Percentiles rank a stretch among this genome's conserved stretches.
Conservation (phyloP, 2,888 invertebrate genomes). For the Proisotoma minuta region DNA sequence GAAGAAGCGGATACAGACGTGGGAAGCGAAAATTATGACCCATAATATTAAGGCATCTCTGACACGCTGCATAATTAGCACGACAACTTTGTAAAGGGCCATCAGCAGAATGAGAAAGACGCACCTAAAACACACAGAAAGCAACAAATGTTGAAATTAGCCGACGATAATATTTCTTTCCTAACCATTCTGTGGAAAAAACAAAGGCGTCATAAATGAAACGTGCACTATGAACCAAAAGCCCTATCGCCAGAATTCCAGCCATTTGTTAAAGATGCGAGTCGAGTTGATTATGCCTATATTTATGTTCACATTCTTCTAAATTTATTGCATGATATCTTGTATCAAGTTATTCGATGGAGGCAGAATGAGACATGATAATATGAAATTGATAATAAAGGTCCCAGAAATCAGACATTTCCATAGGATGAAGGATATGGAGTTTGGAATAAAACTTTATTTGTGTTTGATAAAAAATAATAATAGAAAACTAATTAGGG, state of each 20-base stretch:
- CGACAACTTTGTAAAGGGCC: constrained; percentile 28
- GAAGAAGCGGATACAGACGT: constrained; percentile 19
- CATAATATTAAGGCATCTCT: constrained; percentile 30
- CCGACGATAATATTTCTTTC: neutral
- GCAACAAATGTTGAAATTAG: constrained; percentile 34
- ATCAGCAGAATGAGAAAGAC: constrained; percentile 38
- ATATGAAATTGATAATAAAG: too few species aligned
- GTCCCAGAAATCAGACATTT: too few species aligned
- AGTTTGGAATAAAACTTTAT: too few species aligned
- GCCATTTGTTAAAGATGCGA: neutral
- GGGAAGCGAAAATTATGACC: constrained; percentile 27
- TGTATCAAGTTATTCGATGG: too few species aligned
- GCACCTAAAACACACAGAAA: constrained; percentile 35
- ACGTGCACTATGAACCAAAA: constrained; percentile 12
- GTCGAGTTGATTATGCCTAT: too few species aligned
- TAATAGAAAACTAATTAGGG: too few species aligned
- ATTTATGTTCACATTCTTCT: too few species aligned
- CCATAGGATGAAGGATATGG: too few species aligned
- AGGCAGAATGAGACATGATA: too few species aligned
- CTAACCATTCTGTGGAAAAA: constrained; percentile 33
- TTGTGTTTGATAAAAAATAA: too few species aligned
- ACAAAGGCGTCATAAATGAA: constrained; percentile 35
- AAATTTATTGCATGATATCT: too few species aligned
- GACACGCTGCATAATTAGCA: constrained; percentile 19
- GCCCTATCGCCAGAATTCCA: constrained; percentile 17